Evolutionary conservation across 2,113 vertebrate genomes (phyloP).

Genomic region (Nerophis lumbriciformis): DNA sequence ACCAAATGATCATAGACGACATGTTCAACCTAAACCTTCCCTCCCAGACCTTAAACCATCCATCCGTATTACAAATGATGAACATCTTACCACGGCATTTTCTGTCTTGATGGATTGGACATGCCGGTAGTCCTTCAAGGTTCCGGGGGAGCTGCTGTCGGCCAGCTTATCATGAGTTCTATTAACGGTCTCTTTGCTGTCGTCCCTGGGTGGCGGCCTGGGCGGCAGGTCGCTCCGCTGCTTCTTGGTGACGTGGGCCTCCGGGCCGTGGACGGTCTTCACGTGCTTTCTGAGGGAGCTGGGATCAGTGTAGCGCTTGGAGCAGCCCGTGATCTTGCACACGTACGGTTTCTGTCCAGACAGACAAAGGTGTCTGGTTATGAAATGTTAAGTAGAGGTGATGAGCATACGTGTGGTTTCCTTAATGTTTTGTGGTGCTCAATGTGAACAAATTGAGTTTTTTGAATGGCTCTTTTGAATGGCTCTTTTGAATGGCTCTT

Average conservation of each 20-base stretch:
- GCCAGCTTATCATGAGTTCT: slow-evolving; percentile 67
- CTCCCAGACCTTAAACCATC: too few species aligned
- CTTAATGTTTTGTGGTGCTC: too few species aligned
- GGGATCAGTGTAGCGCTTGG: slow-evolving; percentile 96
- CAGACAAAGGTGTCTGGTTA: background rate
- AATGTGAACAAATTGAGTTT: too few species aligned
- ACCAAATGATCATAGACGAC: background rate
- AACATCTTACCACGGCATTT: slow-evolving; percentile 85
- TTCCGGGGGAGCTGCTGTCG: slow-evolving; percentile 73
- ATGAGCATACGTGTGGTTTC: too few species aligned
- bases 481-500: too few species aligned
- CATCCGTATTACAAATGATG: background rate
- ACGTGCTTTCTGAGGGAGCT: slow-evolving; percentile 97
- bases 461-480: too few species aligned
- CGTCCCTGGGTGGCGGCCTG: slow-evolving; percentile 80
- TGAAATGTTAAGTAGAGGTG: too few species aligned
- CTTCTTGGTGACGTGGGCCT: slow-evolving; percentile 95
- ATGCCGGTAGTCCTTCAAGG: slow-evolving; percentile 83
- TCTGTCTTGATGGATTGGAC: slow-evolving; percentile 89
- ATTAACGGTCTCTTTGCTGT: slow-evolving; percentile 79
- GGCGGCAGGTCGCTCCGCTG: slow-evolving; percentile 83
- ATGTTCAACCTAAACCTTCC: background rate
- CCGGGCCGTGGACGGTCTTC: slow-evolving; percentile 94
- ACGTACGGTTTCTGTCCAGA: slow-evolving; percentile 87
- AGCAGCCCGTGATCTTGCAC: slow-evolving; percentile 97